These are phyloP conservation scores for Listrodromus nycthemerus DNA, from an alignment of 2,888 invertebrate genomes.

Conservation along the genomic window DNA sequence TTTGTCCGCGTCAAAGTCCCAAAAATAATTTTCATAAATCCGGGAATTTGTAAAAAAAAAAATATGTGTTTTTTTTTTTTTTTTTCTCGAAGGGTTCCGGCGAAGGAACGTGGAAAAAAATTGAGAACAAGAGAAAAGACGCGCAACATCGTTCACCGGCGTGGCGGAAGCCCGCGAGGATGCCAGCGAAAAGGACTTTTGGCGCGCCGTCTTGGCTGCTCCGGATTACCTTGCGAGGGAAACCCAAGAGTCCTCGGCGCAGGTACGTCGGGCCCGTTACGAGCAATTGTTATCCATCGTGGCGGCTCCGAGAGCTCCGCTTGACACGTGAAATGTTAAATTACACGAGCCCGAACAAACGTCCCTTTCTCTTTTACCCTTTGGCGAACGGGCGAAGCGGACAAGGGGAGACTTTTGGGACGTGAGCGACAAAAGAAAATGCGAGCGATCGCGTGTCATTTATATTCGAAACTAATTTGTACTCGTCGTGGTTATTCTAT, in stretches of 20 bases:
- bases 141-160: neutral
- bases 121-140: neutral
- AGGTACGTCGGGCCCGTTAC: slow-evolving; percentile 7
- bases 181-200: neutral
- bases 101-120: neutral
- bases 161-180: neutral
- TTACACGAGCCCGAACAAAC: neutral
- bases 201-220: neutral
- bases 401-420: neutral
- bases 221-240: neutral
- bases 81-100: neutral
- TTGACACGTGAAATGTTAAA: neutral
- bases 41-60: neutral
- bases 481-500: neutral
- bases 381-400: neutral
- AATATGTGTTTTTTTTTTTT: neutral
- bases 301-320: neutral
- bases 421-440: neutral
- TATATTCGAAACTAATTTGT: neutral
- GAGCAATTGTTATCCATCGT: neutral
- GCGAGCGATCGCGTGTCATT: neutral
- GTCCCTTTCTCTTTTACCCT: neutral
- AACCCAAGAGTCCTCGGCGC: neutral
- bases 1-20: too few relatives aligned
- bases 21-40: too few relatives aligned